These are phyloP conservation scores for Indicator indicator DNA, from an alignment of 2,113 vertebrate species.

Conservation along the genomic window DNA sequence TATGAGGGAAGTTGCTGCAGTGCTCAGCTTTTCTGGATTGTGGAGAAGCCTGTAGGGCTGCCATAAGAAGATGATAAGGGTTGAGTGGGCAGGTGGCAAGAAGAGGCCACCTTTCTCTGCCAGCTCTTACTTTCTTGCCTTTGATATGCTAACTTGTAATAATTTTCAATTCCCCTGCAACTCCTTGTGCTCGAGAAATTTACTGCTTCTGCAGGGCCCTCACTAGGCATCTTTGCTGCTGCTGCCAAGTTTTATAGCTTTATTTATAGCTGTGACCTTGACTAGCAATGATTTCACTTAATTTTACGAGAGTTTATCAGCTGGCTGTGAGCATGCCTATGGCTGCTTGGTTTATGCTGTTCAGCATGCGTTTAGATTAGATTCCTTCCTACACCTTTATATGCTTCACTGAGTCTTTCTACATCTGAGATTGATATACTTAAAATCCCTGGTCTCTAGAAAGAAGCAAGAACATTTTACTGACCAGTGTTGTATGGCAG, in stretches of 20 bases:
- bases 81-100: neutral
- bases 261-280: conserved; percentile 40
- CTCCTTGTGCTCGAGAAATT: neutral
- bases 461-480: neutral
- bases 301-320: conserved; percentile 22
- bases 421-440: neutral
- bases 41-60: neutral
- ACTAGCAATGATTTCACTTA: conserved; percentile 18
- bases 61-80: neutral
- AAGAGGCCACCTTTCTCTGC: neutral
- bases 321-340: neutral
- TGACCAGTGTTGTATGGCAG: neutral
- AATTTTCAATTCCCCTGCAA: neutral
- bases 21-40: neutral
- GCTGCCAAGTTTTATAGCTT: conserved; percentile 16
- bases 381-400: neutral
- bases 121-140: neutral
- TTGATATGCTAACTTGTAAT: neutral
- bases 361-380: neutral
- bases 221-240: neutral
- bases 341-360: neutral
- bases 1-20: neutral
- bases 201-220: conserved; percentile 8
- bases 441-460: neutral
- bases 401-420: neutral